These are phyloP conservation scores for Tinea trinotella DNA, from an alignment of 2,888 invertebrate species.

Conservation along the genomic window DNA sequence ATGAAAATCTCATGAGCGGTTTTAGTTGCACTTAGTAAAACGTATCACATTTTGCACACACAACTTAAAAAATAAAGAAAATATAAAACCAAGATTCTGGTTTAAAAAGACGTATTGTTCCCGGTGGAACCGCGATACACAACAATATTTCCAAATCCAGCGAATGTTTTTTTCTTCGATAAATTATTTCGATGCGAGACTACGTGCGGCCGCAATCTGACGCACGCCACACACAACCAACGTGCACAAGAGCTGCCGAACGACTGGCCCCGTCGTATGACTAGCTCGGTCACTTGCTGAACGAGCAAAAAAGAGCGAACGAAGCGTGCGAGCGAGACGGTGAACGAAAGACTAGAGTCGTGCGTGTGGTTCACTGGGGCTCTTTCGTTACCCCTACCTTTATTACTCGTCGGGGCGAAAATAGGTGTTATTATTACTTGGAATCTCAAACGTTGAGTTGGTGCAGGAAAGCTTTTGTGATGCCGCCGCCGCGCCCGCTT, in stretches of 20 bases:
- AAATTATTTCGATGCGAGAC: conserved; percentile 47
- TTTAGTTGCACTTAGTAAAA: neutral
- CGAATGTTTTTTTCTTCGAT: conserved; percentile 38
- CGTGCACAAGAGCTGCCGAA: conserved; percentile 28
- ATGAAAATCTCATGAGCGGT: neutral
- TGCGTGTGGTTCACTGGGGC: conserved; percentile 9
- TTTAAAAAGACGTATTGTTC: conserved; percentile 23
- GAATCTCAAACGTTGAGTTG: conserved; percentile 16
- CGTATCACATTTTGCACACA: conserved; percentile 64
- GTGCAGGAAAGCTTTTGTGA: conserved; percentile 5
- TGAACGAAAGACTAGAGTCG: conserved; percentile 12
- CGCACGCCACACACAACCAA: conserved; percentile 30
- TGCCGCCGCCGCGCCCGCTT: too few species aligned
- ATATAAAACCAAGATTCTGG: neutral
- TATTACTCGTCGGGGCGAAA: conserved; percentile 23
- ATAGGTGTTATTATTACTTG: conserved; percentile 18
- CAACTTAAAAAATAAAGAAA: conserved; percentile 41
- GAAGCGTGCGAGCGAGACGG: conserved; percentile 7
- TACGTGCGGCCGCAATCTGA: conserved; percentile 36
- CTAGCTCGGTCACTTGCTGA: conserved; percentile 14
- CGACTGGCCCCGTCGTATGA: conserved; percentile 17
- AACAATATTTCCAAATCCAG: conserved; percentile 28
- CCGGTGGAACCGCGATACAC: conserved; percentile 30
- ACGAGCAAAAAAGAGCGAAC: conserved; percentile 8
- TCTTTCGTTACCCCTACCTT: conserved; percentile 18